Base-by-base conservation (phyloP, 2,113 vertebrate species). In the Epinephelus fuscoguttatus region DNA sequence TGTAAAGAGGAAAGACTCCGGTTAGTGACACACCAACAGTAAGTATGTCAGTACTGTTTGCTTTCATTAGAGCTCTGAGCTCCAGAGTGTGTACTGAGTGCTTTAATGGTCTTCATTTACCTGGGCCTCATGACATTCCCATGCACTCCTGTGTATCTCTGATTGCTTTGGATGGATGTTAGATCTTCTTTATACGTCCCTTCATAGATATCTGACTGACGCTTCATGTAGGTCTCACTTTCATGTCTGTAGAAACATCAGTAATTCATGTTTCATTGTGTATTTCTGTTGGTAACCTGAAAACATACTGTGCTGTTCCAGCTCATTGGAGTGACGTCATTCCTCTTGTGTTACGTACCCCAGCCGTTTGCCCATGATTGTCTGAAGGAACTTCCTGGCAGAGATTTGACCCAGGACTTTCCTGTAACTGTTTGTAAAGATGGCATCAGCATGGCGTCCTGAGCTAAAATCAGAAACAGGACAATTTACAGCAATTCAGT, bases 371-470 rank as follows among this genome's bases (percentile, higher is more conserved):
- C 95, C 98, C 95, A 98, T 96, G 85, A 98, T 96, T 63, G 96
- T 97, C 93, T 98, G 97, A 5, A 99, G 93, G 80, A 97, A 96
- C 83, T 97, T 97, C 71, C 97, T 95, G 78, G 97, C 97, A 0
- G 97, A 98, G 80, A 99, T 96, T 84, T 98, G 97, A 40, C 96
- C 95, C 88, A 98, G 94, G 81, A 99, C 95, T 75, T 97, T 99
- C 78, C 98, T 96, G 93, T 99, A 99, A 88, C 95, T 96, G 91
- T 98, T 98, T 0, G 96, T 98, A 85, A 99, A 99, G 90, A 99
- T 97, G 92, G 98, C 97, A 0, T 99, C 98, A 1, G 97, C 97
- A 0, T 99, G 97, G 75, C 98, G 96, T 70, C 94, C 96, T 40
- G 86, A 94, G 92, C 98, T 99, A 42, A 81, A 70, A 27, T 47